phyloP scores from a whole-genome alignment of 1,140 invertebrate species.

The Macrotrachela quadricornifera region DNA sequence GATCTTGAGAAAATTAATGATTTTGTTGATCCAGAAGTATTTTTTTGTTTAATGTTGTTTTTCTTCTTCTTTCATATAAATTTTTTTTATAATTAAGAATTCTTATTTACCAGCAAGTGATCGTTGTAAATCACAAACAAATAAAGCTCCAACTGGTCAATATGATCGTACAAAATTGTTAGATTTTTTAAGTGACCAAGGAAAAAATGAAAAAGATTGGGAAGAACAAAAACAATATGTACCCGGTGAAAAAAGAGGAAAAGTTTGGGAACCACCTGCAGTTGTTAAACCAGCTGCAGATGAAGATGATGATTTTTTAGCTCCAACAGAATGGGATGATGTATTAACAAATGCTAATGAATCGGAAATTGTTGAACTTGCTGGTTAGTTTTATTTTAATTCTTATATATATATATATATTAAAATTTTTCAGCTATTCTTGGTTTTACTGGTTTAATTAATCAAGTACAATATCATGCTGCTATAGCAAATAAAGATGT shows the following conservation, averaged over 20 bases:
- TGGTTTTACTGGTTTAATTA: slow-evolving; percentile 98
- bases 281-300: slow-evolving; percentile 22
- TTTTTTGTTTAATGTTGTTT: slow-evolving; percentile 18
- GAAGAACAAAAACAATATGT: slow-evolving; percentile 82
- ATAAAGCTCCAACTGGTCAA: slow-evolving; percentile 78
- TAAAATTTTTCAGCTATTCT: slow-evolving; percentile 53
- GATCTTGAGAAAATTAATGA: slow-evolving; percentile 89
- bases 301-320: slow-evolving; percentile 61
- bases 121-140: slow-evolving; percentile 79
- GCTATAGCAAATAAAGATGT: slow-evolving; percentile 30
- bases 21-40: slow-evolving; percentile 97
- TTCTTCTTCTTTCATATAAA: background rate
- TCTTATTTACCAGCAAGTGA: slow-evolving; percentile 80
- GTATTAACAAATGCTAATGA: slow-evolving; percentile 71
- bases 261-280: slow-evolving; percentile 26
- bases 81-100: slow-evolving; percentile 43
- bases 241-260: slow-evolving; percentile 40
- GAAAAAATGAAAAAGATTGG: slow-evolving; percentile 83
- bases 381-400: slow-evolving; percentile 40
- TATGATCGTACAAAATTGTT: slow-evolving; percentile 71
- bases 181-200: slow-evolving; percentile 78
- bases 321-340: slow-evolving; percentile 70
- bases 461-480: slow-evolving; percentile 96
- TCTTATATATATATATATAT: background rate
- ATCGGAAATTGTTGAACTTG: slow-evolving; percentile 95